phyloP scores from a whole-genome alignment of 2,888 invertebrate species.

The Dugesia japonica region DNA sequence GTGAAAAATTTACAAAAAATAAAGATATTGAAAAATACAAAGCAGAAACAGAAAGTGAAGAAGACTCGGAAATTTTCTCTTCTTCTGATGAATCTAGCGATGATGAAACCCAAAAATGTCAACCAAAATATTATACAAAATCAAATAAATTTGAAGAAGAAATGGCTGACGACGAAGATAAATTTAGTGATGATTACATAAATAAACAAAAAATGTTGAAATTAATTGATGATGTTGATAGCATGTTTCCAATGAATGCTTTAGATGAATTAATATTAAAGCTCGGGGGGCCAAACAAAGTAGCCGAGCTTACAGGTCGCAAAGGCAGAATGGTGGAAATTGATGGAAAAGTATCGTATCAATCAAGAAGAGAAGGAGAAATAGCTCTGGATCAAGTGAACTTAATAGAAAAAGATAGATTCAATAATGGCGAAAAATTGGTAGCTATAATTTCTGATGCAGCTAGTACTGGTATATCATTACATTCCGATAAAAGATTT shows the following conservation, averaged over 20 bases:
- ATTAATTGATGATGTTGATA: constrained; percentile 38
- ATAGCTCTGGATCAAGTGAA: background rate
- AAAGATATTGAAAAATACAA: too few species aligned
- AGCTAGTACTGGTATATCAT: constrained; percentile 20
- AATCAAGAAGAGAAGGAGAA: background rate
- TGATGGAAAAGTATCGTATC: background rate
- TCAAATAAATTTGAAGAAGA: too few species aligned
- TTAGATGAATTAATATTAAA: background rate
- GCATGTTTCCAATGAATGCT: constrained; percentile 12
- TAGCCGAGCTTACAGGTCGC: constrained; percentile 41
- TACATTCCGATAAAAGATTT: constrained; percentile 23
- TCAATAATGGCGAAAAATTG: background rate
- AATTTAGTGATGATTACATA: background rate
- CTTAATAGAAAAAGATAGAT: background rate
- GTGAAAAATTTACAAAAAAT: too few species aligned
- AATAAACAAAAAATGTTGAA: constrained; percentile 39
- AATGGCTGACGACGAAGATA: background rate
- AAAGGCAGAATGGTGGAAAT: background rate
- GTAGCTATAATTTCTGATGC: constrained; percentile 20
- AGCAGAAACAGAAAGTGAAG: constrained; percentile 14
- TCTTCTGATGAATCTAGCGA: constrained; percentile 40
- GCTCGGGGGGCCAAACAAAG: background rate
- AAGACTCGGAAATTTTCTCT: background rate
- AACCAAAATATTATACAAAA: too few species aligned
- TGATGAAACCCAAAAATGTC: constrained; percentile 38